Evolutionary conservation across 2,888 invertebrate species (phyloP).

Genomic region (Campoplex capitator): DNA sequence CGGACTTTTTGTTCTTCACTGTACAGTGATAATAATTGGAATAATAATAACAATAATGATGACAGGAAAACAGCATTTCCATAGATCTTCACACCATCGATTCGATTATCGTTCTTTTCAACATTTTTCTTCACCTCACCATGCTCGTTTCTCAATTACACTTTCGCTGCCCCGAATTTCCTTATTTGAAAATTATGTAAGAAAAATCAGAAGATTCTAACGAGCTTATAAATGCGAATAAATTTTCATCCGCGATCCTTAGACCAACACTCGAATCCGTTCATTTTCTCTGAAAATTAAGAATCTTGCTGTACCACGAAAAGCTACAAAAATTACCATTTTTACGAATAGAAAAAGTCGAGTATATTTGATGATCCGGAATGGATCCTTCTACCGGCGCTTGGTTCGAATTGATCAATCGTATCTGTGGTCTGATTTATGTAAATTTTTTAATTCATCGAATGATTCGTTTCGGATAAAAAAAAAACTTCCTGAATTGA

Average conservation of each 20-base stretch:
- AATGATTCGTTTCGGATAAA: not conserved
- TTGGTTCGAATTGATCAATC: not conserved
- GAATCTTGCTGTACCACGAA: not conserved
- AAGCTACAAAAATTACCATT: not conserved
- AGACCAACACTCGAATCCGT: not conserved
- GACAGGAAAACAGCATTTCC: slow-evolving; percentile 7
- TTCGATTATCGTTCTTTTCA: not conserved
- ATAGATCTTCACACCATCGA: slow-evolving; percentile 8
- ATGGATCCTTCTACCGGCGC: not conserved
- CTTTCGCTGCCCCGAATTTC: not conserved
- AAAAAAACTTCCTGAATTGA: not conserved
- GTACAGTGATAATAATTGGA: slow-evolving; percentile 13
- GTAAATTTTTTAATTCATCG: not conserved
- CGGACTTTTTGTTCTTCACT: slow-evolving; percentile 32
- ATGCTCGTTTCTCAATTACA: not conserved
- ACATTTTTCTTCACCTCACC: slow-evolving; percentile 5
- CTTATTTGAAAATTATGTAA: slow-evolving; percentile 14
- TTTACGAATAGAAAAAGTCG: not conserved
- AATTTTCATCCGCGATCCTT: slow-evolving; percentile 5
- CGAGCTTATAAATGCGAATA: not conserved
- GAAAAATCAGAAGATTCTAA: not conserved
- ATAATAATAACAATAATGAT: slow-evolving; percentile 34
- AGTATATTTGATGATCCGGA: not conserved
- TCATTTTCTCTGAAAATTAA: slow-evolving; percentile 45
- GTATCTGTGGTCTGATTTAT: not conserved